These are phyloP conservation scores for Corythornis vintsioides DNA, from an alignment of 2,113 vertebrate species.

Conservation along the genomic window DNA sequence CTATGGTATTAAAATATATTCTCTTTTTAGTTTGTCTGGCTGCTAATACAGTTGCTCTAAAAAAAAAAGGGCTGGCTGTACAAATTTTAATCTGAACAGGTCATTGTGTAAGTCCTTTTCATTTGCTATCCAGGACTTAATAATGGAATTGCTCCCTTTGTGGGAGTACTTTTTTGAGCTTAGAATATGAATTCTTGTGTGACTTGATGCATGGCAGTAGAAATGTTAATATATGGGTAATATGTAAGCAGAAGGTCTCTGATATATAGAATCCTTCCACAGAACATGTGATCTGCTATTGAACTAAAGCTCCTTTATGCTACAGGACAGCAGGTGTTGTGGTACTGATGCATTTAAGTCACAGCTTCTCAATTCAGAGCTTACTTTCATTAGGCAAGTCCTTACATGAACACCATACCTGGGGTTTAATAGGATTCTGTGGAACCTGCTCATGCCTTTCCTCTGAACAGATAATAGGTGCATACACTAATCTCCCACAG, in stretches of 20 bases:
- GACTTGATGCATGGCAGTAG: background rate
- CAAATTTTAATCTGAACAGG: slow-evolving; percentile 4
- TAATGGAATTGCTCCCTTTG: background rate
- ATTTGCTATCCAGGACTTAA: slow-evolving; percentile 4
- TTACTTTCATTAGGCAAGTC: background rate
- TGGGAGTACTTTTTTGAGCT: background rate
- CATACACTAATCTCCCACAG: rapidly evolving
- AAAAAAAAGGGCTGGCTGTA: background rate
- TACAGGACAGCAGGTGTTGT: background rate
- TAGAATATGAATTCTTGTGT: background rate
- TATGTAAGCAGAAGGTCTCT: background rate
- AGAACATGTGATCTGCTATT: rapidly evolving
- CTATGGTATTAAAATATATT: background rate
- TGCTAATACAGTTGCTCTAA: background rate
- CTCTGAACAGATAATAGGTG: background rate
- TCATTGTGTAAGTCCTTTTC: background rate
- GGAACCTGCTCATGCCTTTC: background rate
- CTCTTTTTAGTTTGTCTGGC: background rate
- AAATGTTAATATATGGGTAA: background rate
- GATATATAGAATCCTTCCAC: background rate
- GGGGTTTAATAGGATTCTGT: background rate
- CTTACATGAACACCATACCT: background rate
- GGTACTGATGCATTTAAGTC: background rate
- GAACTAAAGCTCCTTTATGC: slow-evolving; percentile 3
- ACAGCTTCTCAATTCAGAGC: background rate